Base-by-base conservation (phyloP, 2,113 vertebrate genomes). In the Malaclemys terrapin region DNA sequence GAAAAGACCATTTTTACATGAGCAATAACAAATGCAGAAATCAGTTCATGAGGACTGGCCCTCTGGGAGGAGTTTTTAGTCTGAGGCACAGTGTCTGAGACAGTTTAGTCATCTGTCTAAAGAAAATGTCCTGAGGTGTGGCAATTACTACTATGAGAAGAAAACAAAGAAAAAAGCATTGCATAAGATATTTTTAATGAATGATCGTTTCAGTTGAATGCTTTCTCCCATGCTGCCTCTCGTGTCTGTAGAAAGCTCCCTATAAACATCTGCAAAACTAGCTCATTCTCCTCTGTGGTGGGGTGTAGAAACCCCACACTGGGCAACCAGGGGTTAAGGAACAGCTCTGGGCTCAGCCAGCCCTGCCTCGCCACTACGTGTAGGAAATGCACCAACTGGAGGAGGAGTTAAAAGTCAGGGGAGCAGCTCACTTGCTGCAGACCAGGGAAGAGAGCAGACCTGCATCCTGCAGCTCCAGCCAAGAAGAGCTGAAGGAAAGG, bases 31-130 rank as follows among this genome's bases (percentile, higher is more conserved):
- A 75, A 45, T 45, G 38, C 72, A 45, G n/a, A 45, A 75, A 75
- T 75, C 5, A 75, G 10, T 92, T 94, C 76, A 93, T 91, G 56
- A 81, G 45, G 45, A 31, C 81, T 89, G 49, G 93, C 94, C 93
- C 95, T 89, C 92, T 76, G 49, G 87, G 90, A 91, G 24, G 82
- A 91, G 53, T 83, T 91, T 93, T 94, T 93, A 95, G 49, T 84
- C 94, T 54, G 85, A 24, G 65, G 79, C 87, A 16, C 12, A 54
- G 72, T 89, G 81, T 42, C 72, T 29, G 47, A 85, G 93, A 45
- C 85, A 88, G 31, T 91, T n/a, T 65, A 31, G 53, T 56, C 24
- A 56, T 91, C 1, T 49, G 65, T 76, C 49, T 84, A 54, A 50
- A 53, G 78, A 81, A 82, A 75, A 29, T 80, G 65, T 85, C 80